Evolutionary conservation across 2,797 vertebrate species (phyloP).

Genomic region (Enteromius argenteus): DNA sequence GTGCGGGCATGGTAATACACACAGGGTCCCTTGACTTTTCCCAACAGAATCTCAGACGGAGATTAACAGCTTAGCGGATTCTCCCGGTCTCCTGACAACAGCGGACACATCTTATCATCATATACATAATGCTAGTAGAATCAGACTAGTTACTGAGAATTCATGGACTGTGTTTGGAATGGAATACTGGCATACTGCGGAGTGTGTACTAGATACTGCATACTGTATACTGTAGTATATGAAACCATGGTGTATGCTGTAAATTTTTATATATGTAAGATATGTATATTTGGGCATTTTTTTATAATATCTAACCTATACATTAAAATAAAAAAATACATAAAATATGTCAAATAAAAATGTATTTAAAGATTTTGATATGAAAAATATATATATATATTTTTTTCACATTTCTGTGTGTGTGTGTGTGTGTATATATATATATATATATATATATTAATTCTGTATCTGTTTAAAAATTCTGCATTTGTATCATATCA

Average conservation of each 20-base stretch:
- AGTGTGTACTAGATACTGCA: not conserved
- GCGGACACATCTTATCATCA: slow-evolving; percentile 38
- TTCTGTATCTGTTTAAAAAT: not conserved
- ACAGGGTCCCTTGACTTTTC: slow-evolving; percentile 47
- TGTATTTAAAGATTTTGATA: no score
- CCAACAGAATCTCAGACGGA: slow-evolving; percentile 41
- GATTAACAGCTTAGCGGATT: slow-evolving; percentile 58
- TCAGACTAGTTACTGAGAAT: slow-evolving; percentile 4
- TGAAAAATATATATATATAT: no score
- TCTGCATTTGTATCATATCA: not conserved
- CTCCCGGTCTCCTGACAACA: slow-evolving; percentile 39
- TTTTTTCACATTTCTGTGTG: no score
- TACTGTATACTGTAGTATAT: not conserved
- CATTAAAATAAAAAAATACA: not conserved
- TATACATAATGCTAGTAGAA: slow-evolving; percentile 21
- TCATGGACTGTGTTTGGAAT: slow-evolving; percentile 2
- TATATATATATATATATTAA: no score
- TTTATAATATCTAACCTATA: not conserved
- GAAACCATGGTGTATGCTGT: not conserved
- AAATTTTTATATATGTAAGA: not conserved
- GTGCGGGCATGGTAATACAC: slow-evolving; percentile 23
- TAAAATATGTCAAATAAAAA: no score
- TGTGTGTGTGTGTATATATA: no score
- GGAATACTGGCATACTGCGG: not conserved
- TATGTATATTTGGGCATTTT: no score